phyloP scores from a whole-genome alignment of 2,113 vertebrate genomes.

The Actinemys pallida region DNA sequence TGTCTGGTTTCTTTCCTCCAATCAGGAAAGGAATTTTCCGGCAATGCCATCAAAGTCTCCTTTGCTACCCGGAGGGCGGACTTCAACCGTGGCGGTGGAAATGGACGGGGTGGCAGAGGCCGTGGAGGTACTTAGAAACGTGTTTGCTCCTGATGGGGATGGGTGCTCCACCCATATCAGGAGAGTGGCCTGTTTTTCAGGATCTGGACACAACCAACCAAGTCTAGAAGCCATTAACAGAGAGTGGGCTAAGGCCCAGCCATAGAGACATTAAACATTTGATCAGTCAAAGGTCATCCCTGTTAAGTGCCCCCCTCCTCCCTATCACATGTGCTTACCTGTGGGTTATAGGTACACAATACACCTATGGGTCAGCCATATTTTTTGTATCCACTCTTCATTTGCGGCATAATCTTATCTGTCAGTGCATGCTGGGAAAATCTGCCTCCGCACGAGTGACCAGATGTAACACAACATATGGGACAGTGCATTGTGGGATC shows the following conservation, averaged over 20 bases:
- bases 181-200: neutral
- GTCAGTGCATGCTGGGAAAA: neutral
- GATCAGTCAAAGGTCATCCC: neutral
- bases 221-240: neutral
- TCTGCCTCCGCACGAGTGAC: neutral
- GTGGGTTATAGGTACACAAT: neutral
- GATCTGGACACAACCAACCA: neutral
- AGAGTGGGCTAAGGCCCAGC: neutral
- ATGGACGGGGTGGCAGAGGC: conserved; percentile 84
- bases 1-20: neutral
- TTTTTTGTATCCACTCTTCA: neutral
- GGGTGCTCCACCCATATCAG: neutral
- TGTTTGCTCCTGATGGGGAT: neutral
- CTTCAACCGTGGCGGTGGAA: conserved; percentile 84
- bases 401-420: neutral
- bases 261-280: neutral
- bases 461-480: neutral
- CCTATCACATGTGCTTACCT: neutral
- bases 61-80: conserved; percentile 91
- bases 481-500: neutral
- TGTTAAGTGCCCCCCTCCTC: no score
- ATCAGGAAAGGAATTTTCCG: conserved; percentile 90
- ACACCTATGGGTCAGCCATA: neutral
- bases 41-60: conserved; percentile 91
- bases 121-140: conserved; percentile 79